Evolutionary conservation across 2,888 invertebrate genomes (phyloP), one percentile per base, ranked within the genome.

Genomic region (Cataglyphis livida): DNA sequence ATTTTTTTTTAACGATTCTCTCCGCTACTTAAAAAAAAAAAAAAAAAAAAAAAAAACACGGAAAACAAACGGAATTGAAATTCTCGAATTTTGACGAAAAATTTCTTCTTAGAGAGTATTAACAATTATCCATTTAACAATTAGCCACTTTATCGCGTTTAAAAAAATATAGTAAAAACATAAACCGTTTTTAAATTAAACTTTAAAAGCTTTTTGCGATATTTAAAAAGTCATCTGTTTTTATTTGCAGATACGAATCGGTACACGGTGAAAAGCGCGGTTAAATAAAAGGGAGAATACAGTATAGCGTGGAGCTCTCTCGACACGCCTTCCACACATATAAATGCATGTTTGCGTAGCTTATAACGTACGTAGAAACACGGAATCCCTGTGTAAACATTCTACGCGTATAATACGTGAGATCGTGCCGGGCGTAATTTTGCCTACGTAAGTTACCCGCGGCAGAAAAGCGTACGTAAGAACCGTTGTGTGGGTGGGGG

Each of bases 321-420:
- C 57, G n/a, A 25, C n/a, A 25, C 25, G 68, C 3, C 28, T 68
- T 28, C n/a, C 10, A 74, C 64, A n/a, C 62, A n/a, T 44, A 35
- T 44, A 64, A 32, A 44, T 44, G 28, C 25, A 78, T 25, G 32
- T 78, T 78, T 78, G 71, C 59, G n/a, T 51, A 66, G 51, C 32
- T n/a, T 66, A 66, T 38, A 48, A 25, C 25, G 25, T 32, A 44
- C 57, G 48, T 51, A 51, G 48, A 61, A 28, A 59, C 10, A 6
- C 32, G 68, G 18, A 44, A 70, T 68, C 18, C 44, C 9, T 78
- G 57, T 32, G 57, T 44, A 78, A 59, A 78, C 68, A 70, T 68
- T 68, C 57, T n/a, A 66, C 12, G 54, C 28, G 18, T 62, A 62
- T 38, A 76, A 76, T 75, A 75, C 38, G 25, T 28, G 68, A 54